Evolutionary conservation across 2,888 invertebrate species (phyloP).

Genomic region (Synergus laeviventris): DNA sequence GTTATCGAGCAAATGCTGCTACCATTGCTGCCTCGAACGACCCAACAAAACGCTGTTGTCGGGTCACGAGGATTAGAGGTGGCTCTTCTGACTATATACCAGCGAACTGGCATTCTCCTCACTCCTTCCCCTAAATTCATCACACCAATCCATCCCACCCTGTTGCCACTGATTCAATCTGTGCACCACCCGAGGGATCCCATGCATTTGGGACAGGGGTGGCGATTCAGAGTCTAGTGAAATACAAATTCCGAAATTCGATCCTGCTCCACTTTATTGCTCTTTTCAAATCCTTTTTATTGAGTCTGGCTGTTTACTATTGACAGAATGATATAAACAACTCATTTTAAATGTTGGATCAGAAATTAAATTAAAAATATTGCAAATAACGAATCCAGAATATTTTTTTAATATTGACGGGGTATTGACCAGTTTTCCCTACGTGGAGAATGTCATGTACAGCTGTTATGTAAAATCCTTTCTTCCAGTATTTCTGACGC

Average conservation of each 20-base stretch:
- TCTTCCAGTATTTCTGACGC: not conserved
- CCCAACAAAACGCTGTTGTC: slow-evolving; percentile 1
- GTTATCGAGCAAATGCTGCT: slow-evolving; percentile 50
- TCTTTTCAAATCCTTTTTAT: not conserved
- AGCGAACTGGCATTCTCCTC: slow-evolving; percentile 23
- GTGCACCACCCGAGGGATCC: slow-evolving; percentile 42
- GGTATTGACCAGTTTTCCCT: too few species aligned
- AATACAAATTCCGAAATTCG: slow-evolving; percentile 24
- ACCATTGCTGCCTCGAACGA: slow-evolving; percentile 15
- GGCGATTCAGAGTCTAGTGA: slow-evolving; percentile 19
- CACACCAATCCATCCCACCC: slow-evolving; percentile 14
- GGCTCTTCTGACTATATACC: not conserved
- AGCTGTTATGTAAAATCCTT: not conserved
- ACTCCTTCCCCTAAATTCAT: slow-evolving; percentile 15
- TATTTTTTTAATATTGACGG: too few species aligned
- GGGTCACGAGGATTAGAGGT: not conserved
- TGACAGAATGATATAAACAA: not conserved
- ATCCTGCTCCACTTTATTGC: not conserved
- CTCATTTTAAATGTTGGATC: too few species aligned
- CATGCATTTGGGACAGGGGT: slow-evolving; percentile 10
- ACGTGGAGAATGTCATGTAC: too few species aligned
- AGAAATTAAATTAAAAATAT: too few species aligned
- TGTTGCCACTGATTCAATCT: slow-evolving; percentile 48
- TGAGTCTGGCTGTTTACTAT: not conserved
- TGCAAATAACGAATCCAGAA: too few species aligned